Base-by-base conservation (phyloP, 2,888 invertebrate genomes). In the Tricholauxania praeusta region DNA sequence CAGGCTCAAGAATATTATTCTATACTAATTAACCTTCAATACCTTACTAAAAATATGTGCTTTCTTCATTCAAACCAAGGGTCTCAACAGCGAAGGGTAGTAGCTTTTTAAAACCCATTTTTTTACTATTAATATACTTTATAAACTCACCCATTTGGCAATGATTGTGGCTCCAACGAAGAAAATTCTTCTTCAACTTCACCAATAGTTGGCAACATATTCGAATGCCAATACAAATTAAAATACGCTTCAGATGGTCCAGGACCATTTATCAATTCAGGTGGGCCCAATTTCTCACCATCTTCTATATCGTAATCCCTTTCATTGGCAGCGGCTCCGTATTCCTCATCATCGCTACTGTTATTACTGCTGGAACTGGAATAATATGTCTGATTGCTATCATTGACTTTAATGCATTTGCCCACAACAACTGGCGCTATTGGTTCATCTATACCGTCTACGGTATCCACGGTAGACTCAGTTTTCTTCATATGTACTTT, bases 181-280 rank as follows among this genome's bases (percentile, higher is more conserved):
- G 88, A 87, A 72, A 85, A 84, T 76, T 88, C 87, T 74, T 88
- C 87, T 72, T 88, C 87, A 0, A 87, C 87, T 74, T 87, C 87
- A 0, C 87, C 87, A 70, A 88, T 88, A 15, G 87, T 88, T 8
- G 87, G 88, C 78, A 87, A 71, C 85, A 87, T 85, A 77, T 85
- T 86, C n/a, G 87, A 84, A 71, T 86, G 86, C 87, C 87, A 88
- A 65, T 85, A 87, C 77, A 86, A 80, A 77, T 88, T 88, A 73
- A 88, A 88, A 75, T 88, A 88, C 0, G 87, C 87, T 78, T 88
- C 87, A 1, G 88, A 87, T 0, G 87, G 87, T 0, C 87, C 87
- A 0, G 86, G 87, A 0, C 87, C 87, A 75, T 87, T 87, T 19
- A 88, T 81, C 1, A 87, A 72, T 69, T 88, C 87, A 0, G 87